These are phyloP conservation scores for Alosa sapidissima DNA, from an alignment of 2,797 vertebrate species.

Conservation along the genomic window DNA sequence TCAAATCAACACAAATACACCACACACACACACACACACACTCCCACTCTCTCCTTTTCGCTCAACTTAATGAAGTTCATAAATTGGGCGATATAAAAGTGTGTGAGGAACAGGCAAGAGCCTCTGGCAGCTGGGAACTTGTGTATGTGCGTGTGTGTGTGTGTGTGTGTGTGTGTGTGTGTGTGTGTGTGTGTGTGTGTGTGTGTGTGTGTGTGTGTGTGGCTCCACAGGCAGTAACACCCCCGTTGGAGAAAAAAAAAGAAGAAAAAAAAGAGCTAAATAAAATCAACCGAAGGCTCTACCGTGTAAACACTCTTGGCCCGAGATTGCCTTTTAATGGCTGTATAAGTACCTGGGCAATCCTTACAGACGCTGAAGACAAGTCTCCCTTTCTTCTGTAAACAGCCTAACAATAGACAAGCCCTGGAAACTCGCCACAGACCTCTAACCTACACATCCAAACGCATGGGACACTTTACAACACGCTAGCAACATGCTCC, in stretches of 20 bases:
- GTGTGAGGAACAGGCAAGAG: neutral
- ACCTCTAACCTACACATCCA: neutral
- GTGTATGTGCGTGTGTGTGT: slow-evolving; percentile 11
- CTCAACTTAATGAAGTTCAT: slow-evolving; percentile 39
- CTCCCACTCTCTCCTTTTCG: neutral
- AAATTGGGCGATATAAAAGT: slow-evolving; percentile 33
- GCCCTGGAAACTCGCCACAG: neutral
- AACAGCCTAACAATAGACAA: neutral
- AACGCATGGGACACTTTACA: neutral
- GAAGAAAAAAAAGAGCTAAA: neutral
- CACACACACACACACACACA: neutral
- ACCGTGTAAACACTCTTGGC: neutral
- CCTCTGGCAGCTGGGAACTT: neutral
- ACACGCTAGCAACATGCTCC: neutral
- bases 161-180: slow-evolving; percentile 10
- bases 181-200: no score
- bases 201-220: slow-evolving; percentile 8
- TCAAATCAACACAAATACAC: neutral
- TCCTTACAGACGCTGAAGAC: neutral
- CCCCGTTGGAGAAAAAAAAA: neutral
- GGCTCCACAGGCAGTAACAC: neutral
- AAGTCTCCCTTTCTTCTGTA: neutral
- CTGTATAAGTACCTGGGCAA: neutral
- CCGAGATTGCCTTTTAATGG: neutral
- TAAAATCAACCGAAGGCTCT: neutral